Base-by-base conservation (phyloP, 2,113 vertebrate genomes). In the Benitochromis conjunctus region DNA sequence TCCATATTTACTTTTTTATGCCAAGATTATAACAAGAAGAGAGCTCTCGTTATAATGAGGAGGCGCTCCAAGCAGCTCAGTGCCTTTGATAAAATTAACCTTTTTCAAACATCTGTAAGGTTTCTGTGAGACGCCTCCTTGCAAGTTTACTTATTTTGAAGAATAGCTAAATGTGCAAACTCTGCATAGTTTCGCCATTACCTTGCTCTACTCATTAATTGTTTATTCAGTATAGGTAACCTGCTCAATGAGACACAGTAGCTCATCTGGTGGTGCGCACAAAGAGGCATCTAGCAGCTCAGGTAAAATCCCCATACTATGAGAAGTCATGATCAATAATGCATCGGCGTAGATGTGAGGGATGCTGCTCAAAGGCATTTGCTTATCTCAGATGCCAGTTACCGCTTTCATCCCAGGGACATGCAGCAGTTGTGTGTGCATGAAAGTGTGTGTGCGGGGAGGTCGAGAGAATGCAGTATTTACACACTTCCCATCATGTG, bases 241-340 rank as follows among this genome's bases (percentile, higher is more conserved):
- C 60, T 38, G 36, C n/a, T 56, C 54, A 86, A 92, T 86, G 78
- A 91, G 87, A 91, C 9, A 12, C 79, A 81, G 82, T 80, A 74
- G 81, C 91, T 94, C 91, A 91, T 93, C 87, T 91, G 88, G 69
- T 86, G 88, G 78, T 58, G 89, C 86, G 89, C 79, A 86, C 89
- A 89, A 82, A 62, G 74, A 89, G 93, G 88, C 84, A 87, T 94
- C 83, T 90, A 83, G 89, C 86, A 77, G 92, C 88, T 38, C 19
- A 66, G 89, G 90, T 92, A 93, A 90, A 92, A 89, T 86, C 90
- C 92, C 88, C 84, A 76, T 89, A 90, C 89, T 89, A 90, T 91
- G 90, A 92, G 89, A 89, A 92, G 89, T 94, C 91, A 94, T 81
- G 93, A 96, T 96, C 95, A 96, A 95, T 96, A 96, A 96, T 96